Conservation (phyloP, 2,113 vertebrate species). For the Petroica traversi region DNA sequence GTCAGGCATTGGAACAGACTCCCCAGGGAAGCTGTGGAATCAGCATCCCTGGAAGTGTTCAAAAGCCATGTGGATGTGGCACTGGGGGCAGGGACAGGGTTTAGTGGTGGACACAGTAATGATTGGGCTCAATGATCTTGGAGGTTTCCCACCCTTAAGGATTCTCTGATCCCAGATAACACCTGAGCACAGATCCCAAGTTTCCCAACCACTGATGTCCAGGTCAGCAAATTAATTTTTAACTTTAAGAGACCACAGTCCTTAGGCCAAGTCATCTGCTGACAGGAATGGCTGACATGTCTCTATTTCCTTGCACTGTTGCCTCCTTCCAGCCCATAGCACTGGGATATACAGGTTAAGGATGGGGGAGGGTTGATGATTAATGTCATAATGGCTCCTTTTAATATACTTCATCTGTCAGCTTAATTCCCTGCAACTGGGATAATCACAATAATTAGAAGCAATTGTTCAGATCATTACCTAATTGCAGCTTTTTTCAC, state of each 20-base stretch:
- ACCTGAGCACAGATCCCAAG: neutral
- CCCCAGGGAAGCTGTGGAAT: neutral
- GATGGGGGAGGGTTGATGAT: neutral
- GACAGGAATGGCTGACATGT: neutral
- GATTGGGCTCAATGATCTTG: neutral
- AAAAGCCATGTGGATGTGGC: neutral
- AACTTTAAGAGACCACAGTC: neutral
- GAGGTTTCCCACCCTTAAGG: neutral
- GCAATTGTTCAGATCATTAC: conserved; percentile 26
- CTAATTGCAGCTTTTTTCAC: neutral
- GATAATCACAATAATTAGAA: conserved; percentile 40
- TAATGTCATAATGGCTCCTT: neutral
- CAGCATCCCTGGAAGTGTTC: neutral
- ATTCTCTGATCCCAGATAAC: neutral
- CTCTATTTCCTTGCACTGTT: neutral
- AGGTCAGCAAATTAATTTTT: neutral
- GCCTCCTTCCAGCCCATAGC: neutral
- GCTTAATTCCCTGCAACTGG: conserved; percentile 1
- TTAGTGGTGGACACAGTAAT: neutral
- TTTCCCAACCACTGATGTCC: neutral
- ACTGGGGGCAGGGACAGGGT: neutral
- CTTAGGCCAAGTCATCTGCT: neutral
- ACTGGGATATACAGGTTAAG: neutral
- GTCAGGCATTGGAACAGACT: neutral
- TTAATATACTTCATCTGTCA: conserved; percentile 11